Base-by-base conservation (phyloP, 2,888 invertebrate species). In the Notocelia uddmanniana region DNA sequence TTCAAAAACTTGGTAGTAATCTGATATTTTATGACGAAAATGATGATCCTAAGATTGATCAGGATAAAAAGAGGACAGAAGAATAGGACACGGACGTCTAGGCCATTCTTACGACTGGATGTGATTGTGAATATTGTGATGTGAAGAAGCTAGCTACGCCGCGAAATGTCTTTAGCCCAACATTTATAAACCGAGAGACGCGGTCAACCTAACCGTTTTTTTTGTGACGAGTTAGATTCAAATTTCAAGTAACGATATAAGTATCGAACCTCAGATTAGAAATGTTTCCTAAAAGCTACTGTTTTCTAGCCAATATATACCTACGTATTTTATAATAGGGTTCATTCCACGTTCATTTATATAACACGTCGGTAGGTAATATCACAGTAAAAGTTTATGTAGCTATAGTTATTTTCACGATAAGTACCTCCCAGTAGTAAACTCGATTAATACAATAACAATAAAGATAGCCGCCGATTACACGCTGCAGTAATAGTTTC, bases 391-490 rank as follows among this genome's bases (percentile, higher is more conserved):
- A 55, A 55, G 55, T 55, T n/a, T 18, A 19, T 34, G 34, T 37
- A 15, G 9, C 23, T 21, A 48, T 21, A n/a, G n/a, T 45, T 18
- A 26, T 18, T 13, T 10, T 21, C 19, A 15, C 41, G 45, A 60
- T 60, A 52, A 48, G 37, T 34, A 48, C n/a, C 15, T 18, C 15
- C 5, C n/a, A 8, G 62, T 19, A 63, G 50, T 37, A 37, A 54
- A 37, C 15, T 11, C 64, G 37, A 64, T 64, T 37, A 54, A 54
- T 54, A 54, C 37, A 54, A 34, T 52, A 62, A 54, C 37, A 37
- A n/a, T 64, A 64, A 64, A 64, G 64, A 64, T 37, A 55, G 26
- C 15, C 0, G 50, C 2, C 37, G 26, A 45, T 48, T 37, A 34
- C 52, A 10, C 13, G 10, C 23, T n/a, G 50, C 64, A 54, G 54